Conservation (phyloP, 2,888 invertebrate genomes). For the Cerceris rybyensis region DNA sequence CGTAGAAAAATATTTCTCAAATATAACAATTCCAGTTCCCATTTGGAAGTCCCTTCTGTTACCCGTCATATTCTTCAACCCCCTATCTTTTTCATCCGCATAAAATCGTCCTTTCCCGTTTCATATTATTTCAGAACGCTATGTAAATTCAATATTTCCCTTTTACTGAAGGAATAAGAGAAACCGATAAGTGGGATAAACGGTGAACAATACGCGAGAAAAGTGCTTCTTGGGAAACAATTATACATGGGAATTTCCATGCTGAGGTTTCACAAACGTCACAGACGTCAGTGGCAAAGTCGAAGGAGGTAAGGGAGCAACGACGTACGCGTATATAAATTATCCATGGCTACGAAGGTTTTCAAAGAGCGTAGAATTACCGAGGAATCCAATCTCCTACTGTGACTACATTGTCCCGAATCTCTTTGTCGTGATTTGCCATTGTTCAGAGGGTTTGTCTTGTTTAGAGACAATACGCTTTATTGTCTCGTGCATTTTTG, state of each 20-base stretch:
- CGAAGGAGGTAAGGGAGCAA: background rate
- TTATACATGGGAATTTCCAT: background rate
- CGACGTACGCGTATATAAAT: background rate
- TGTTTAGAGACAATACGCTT: slow-evolving; percentile 43
- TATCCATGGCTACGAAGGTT: slow-evolving; percentile 12
- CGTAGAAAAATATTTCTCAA: no score
- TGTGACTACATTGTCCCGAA: slow-evolving; percentile 34
- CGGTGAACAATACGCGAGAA: background rate
- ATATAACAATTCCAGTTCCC: no score
- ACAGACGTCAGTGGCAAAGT: background rate
- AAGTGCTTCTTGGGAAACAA: background rate
- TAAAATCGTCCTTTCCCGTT: no score
- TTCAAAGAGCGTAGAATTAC: slow-evolving; percentile 11
- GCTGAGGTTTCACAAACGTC: background rate
- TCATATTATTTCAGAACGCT: no score
- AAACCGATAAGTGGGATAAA: no score
- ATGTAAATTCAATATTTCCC: no score
- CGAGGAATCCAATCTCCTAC: slow-evolving; percentile 7
- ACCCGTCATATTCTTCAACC: no score
- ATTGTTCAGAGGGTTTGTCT: slow-evolving; percentile 35
- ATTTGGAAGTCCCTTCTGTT: no score
- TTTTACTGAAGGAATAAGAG: no score
- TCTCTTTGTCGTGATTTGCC: slow-evolving; percentile 31
- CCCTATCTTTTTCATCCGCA: no score
- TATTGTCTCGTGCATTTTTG: slow-evolving; percentile 24